Conservation (phyloP, 2,888 invertebrate genomes). For the Nezara viridula region DNA sequence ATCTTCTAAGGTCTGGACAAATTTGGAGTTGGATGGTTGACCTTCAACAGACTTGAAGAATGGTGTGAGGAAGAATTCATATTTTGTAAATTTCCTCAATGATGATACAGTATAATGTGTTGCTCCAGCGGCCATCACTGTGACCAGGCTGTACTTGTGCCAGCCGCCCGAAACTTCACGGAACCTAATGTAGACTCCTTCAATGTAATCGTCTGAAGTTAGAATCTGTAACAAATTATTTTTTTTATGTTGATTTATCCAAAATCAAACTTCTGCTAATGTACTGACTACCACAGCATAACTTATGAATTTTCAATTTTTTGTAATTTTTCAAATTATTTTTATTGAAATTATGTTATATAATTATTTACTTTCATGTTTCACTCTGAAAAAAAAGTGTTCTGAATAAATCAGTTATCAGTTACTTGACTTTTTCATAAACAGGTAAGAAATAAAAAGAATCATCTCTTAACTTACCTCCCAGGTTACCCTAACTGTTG, state of each 20-base stretch:
- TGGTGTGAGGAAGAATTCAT: conserved; percentile 93
- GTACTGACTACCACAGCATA: not conserved
- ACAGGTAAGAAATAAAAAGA: not conserved
- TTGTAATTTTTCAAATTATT: no score
- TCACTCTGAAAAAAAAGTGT: not conserved
- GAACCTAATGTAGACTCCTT: conserved; percentile 80
- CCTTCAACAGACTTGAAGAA: conserved; percentile 91
- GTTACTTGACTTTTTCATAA: not conserved
- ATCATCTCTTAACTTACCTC: conserved; percentile 72
- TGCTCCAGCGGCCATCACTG: conserved; percentile 79
- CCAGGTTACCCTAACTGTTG: conserved; percentile 85
- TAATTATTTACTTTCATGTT: no score
- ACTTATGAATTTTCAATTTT: not conserved
- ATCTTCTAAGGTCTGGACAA: conserved; percentile 73
- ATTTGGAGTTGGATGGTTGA: conserved; percentile 90
- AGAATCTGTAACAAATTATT: conserved; percentile 70
- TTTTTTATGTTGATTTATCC: no score
- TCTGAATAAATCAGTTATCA: not conserved
- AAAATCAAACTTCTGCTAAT: no score
- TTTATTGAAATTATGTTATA: no score
- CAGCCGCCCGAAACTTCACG: conserved; percentile 75
- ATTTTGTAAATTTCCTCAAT: conserved; percentile 87
- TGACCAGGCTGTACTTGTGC: conserved; percentile 77
- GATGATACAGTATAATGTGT: conserved; percentile 83
- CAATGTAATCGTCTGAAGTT: conserved; percentile 73